Evolutionary conservation across 2,113 vertebrate genomes (phyloP).

Genomic region (Fregata magnificens): DNA sequence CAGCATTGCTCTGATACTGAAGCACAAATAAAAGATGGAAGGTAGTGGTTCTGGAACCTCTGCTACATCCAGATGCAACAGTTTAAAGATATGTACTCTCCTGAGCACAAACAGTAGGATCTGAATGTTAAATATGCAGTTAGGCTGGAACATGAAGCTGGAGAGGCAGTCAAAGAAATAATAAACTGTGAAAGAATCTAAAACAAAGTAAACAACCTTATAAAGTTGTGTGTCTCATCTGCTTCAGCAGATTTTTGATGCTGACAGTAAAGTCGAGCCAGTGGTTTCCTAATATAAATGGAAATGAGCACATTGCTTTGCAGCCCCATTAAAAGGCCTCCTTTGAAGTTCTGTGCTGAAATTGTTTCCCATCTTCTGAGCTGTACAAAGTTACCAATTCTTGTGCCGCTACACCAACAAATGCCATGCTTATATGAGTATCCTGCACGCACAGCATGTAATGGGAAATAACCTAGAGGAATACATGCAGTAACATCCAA

Average conservation of each 20-base stretch:
- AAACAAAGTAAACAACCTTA: slow-evolving; percentile 24
- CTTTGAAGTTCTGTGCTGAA: not conserved
- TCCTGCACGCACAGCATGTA: not conserved
- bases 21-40: not conserved
- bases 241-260: not conserved
- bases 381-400: not conserved
- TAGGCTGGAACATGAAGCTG: slow-evolving; percentile 8
- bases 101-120: not conserved
- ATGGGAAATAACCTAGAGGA: not conserved
- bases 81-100: not conserved
- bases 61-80: not conserved
- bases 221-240: not conserved
- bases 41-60: not conserved
- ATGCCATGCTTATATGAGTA: not conserved
- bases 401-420: not conserved
- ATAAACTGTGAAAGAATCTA: slow-evolving; percentile 45
- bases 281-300: not conserved
- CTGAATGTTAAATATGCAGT: slow-evolving; percentile 51
- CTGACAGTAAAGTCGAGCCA: not conserved
- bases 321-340: not conserved
- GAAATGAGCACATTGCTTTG: not conserved
- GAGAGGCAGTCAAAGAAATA: slow-evolving; percentile 31
- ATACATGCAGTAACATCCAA: not conserved
- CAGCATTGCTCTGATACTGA: not conserved
- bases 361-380: not conserved